These are phyloP conservation scores for Garra rufa DNA, from an alignment of 2,113 vertebrate genomes.

Conservation along the genomic window DNA sequence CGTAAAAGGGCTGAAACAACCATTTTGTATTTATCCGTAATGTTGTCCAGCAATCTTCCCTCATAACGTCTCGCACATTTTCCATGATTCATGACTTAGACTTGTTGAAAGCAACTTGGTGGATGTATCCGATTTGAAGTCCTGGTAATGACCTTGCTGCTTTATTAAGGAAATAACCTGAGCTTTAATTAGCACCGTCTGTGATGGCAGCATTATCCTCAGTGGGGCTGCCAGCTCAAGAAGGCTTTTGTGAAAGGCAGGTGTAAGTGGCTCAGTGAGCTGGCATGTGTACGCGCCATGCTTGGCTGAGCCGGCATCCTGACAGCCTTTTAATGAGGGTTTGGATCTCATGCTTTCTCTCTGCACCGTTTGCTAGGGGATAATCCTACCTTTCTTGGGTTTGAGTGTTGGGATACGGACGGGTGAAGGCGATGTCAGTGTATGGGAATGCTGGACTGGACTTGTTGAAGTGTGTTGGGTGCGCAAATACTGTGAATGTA, in stretches of 20 bases:
- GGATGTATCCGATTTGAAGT: constrained; percentile 21
- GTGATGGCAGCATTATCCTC: constrained; percentile 45
- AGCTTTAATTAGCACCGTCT: constrained; percentile 38
- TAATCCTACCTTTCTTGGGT: constrained; percentile 14
- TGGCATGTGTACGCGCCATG: constrained; percentile 26
- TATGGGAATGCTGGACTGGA: background rate
- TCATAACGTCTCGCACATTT: background rate
- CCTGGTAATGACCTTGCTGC: constrained; percentile 29
- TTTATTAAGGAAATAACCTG: constrained; percentile 47
- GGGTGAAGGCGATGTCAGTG: background rate
- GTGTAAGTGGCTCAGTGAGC: constrained; percentile 49
- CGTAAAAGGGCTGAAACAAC: constrained; percentile 40
- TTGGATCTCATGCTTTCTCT: background rate
- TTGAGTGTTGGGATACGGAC: background rate
- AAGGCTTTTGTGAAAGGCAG: constrained; percentile 45
- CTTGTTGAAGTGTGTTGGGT: constrained; percentile 1
- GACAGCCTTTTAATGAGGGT: constrained; percentile 43
- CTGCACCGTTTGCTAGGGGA: background rate
- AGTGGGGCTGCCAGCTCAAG: constrained; percentile 37
- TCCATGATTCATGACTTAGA: background rate
- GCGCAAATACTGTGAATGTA: constrained; percentile 24
- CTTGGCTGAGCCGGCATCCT: constrained; percentile 15
- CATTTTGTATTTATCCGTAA: constrained; percentile 42
- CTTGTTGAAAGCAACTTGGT: background rate
- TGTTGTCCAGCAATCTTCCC: constrained; percentile 7